Percentiles rank a stretch among this genome's conserved stretches.
Conservation (phyloP, 2,888 invertebrate genomes). For the Lampropteryx suffumata region DNA sequence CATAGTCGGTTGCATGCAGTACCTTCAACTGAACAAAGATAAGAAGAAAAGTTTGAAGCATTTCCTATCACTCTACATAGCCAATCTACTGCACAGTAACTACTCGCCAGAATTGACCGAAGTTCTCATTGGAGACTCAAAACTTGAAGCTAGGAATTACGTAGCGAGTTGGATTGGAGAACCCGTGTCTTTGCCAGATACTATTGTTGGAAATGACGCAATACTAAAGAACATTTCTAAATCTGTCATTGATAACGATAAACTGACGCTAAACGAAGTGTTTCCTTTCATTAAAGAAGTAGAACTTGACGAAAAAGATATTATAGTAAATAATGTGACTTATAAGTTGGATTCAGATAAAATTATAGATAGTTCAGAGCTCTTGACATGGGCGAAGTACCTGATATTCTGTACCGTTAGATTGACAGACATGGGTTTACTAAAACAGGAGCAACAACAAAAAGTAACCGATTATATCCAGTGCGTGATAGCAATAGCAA, state of each 20-base stretch:
- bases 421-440: slow-evolving; percentile 55
- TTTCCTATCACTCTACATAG: slow-evolving; percentile 66
- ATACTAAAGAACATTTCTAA: slow-evolving; percentile 66
- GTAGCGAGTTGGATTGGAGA: slow-evolving; percentile 74
- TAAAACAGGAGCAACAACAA: slow-evolving; percentile 49
- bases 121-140: slow-evolving; percentile 72
- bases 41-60: slow-evolving; percentile 63
- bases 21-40: slow-evolving; percentile 57
- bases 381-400: slow-evolving; percentile 71
- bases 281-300: slow-evolving; percentile 56
- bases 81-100: slow-evolving; percentile 85
- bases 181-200: slow-evolving; percentile 55
- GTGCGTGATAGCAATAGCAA: slow-evolving; percentile 56
- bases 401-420: slow-evolving; percentile 65
- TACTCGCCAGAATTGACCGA: slow-evolving; percentile 77
- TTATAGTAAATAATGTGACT: slow-evolving; percentile 42
- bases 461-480: slow-evolving; percentile 59
- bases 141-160: slow-evolving; percentile 74
- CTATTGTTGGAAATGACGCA: slow-evolving; percentile 51
- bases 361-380: slow-evolving; percentile 58
- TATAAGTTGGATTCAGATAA: slow-evolving; percentile 50
- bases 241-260: slow-evolving; percentile 60
- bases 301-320: slow-evolving; percentile 45
- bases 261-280: slow-evolving; percentile 53
- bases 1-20: slow-evolving; percentile 70